phyloP scores from a whole-genome alignment of 1,140 invertebrate genomes.

The Babylonia areolata region DNA sequence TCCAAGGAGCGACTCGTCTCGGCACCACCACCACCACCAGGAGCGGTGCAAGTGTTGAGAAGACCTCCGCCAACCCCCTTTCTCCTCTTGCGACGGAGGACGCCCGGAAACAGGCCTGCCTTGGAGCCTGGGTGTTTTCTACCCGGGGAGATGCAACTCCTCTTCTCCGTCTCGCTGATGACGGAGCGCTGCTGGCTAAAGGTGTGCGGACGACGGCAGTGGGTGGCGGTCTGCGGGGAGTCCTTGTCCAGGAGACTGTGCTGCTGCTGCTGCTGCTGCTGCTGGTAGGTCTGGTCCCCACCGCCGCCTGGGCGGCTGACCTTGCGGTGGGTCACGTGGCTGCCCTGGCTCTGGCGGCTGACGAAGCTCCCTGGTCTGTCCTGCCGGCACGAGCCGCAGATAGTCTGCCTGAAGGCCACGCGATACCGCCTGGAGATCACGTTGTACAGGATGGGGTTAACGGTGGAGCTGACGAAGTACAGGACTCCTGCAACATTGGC shows the following conservation, averaged over 20 bases:
- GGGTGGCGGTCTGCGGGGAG: neutral
- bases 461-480: slow-evolving; percentile 81
- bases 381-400: slow-evolving; percentile 43
- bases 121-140: too few relatives aligned
- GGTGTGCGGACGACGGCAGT: too few relatives aligned
- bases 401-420: slow-evolving; percentile 76
- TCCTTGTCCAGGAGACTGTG: neutral
- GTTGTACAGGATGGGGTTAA: slow-evolving; percentile 82
- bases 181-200: too few relatives aligned
- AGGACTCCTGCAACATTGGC: slow-evolving; percentile 65
- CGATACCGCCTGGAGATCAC: slow-evolving; percentile 80
- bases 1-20: too few relatives aligned
- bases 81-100: too few relatives aligned
- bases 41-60: too few relatives aligned
- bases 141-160: too few relatives aligned
- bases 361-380: neutral
- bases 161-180: too few relatives aligned
- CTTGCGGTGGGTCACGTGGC: slow-evolving; percentile 20
- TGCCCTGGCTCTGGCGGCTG: neutral
- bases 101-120: too few relatives aligned
- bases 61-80: too few relatives aligned
- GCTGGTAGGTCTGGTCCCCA: neutral
- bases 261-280: neutral
- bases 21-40: too few relatives aligned
- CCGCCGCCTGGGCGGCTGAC: neutral